phyloP scores from a whole-genome alignment of 2,888 invertebrate species.

The Protodeltote pygarga region DNA sequence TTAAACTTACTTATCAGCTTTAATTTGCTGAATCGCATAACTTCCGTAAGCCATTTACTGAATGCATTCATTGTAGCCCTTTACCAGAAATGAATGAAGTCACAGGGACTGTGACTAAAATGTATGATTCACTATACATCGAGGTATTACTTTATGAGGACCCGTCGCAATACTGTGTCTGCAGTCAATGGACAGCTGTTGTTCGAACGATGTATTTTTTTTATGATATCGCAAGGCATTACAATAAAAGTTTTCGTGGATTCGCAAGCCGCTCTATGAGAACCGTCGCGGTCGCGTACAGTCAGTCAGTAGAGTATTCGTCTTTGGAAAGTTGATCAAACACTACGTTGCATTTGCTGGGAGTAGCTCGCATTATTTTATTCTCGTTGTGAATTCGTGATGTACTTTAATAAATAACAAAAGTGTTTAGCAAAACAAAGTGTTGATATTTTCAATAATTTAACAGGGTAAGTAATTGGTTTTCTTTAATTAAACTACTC shows the following conservation, averaged over 20 bases:
- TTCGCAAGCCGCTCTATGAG: slow-evolving; percentile 30
- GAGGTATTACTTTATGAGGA: slow-evolving; percentile 26
- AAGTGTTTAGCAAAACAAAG: slow-evolving; percentile 8
- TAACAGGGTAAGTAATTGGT: too few relatives aligned
- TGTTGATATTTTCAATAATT: too few relatives aligned
- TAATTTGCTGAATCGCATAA: slow-evolving; percentile 25
- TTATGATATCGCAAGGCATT: slow-evolving; percentile 10
- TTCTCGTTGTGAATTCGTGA: slow-evolving; percentile 16
- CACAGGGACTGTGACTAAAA: slow-evolving; percentile 6
- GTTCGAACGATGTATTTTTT: slow-evolving; percentile 2
- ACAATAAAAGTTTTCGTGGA: slow-evolving; percentile 45
- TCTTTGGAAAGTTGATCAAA: slow-evolving; percentile 56
- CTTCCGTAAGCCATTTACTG: slow-evolving; percentile 28
- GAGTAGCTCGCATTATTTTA: slow-evolving; percentile 5
- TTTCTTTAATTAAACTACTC: too few relatives aligned
- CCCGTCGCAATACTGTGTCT: slow-evolving; percentile 6
- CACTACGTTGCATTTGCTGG: slow-evolving; percentile 49
- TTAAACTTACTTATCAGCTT: slow-evolving; percentile 1
- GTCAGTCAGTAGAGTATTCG: slow-evolving; percentile 50
- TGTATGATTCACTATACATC: slow-evolving; percentile 39
- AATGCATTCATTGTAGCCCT: slow-evolving; percentile 21
- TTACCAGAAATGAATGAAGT: slow-evolving; percentile 27
- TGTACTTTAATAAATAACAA: slow-evolving; percentile 5
- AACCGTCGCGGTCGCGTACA: too few relatives aligned
- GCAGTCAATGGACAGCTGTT: slow-evolving; percentile 18